Conservation (phyloP, 2,888 invertebrate species). For the Plemyria rubiginata region DNA sequence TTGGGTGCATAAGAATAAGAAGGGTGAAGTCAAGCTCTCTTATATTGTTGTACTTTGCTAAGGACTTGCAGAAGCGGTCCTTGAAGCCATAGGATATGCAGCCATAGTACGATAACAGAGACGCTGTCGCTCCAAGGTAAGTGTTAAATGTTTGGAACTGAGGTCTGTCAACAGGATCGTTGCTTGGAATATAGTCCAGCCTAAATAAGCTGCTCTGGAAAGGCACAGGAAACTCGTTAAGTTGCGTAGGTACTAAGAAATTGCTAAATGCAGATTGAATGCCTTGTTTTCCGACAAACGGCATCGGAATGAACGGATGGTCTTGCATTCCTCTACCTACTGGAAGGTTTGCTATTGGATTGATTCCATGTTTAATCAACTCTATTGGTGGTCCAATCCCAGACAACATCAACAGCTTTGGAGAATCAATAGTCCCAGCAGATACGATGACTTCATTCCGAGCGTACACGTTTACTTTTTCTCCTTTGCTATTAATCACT, state of each 20-base stretch:
- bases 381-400: slow-evolving; percentile 67
- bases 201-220: slow-evolving; percentile 62
- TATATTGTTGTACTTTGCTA: slow-evolving; percentile 55
- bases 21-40: slow-evolving; percentile 57
- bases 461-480: slow-evolving; percentile 55
- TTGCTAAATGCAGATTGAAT: slow-evolving; percentile 62
- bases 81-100: slow-evolving; percentile 52
- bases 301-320: slow-evolving; percentile 57
- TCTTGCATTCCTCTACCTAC: slow-evolving; percentile 74
- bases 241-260: slow-evolving; percentile 46
- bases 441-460: slow-evolving; percentile 68
- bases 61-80: slow-evolving; percentile 52
- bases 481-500: slow-evolving; percentile 51
- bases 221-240: slow-evolving; percentile 58
- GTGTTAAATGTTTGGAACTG: slow-evolving; percentile 68
- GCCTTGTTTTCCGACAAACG: slow-evolving; percentile 60
- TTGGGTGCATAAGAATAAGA: slow-evolving; percentile 62
- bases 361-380: slow-evolving; percentile 55
- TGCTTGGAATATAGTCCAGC: slow-evolving; percentile 45
- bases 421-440: slow-evolving; percentile 67
- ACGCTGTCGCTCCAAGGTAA: slow-evolving; percentile 62
- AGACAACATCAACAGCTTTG: slow-evolving; percentile 71
- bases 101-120: slow-evolving; percentile 50
- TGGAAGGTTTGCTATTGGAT: slow-evolving; percentile 62
- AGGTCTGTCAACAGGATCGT: slow-evolving; percentile 48